phyloP scores from a whole-genome alignment of 2,888 invertebrate species.

The Cyclophora albipunctata region DNA sequence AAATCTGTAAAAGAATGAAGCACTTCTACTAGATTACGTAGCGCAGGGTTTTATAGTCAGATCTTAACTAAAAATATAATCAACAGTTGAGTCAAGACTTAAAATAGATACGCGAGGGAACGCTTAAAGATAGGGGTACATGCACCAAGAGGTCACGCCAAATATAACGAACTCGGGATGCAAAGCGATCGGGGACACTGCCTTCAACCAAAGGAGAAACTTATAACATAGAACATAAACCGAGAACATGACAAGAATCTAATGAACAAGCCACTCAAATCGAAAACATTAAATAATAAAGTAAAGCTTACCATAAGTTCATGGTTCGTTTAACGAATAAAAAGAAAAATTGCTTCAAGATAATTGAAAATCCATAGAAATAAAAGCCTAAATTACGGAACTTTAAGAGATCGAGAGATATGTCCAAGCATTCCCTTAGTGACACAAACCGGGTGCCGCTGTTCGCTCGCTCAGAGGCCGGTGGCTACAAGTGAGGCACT shows the following conservation, averaged over 20 bases:
- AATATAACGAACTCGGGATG: slow-evolving; percentile 58
- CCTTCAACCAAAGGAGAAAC: slow-evolving; percentile 70
- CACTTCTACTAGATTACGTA: slow-evolving; percentile 52
- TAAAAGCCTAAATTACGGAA: slow-evolving; percentile 40
- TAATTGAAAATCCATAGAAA: slow-evolving; percentile 37
- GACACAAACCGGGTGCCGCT: slow-evolving; percentile 44
- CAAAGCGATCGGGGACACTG: slow-evolving; percentile 76
- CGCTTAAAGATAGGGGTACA: slow-evolving; percentile 59
- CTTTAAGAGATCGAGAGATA: slow-evolving; percentile 35
- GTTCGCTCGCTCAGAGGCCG: slow-evolving; percentile 27
- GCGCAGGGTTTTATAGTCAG: slow-evolving; percentile 38
- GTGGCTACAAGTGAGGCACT: slow-evolving; percentile 3
- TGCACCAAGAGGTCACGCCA: slow-evolving; percentile 77
- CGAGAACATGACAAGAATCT: slow-evolving; percentile 54
- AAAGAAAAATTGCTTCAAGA: slow-evolving; percentile 38
- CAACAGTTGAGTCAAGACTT: slow-evolving; percentile 34
- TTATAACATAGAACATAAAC: slow-evolving; percentile 27
- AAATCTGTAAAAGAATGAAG: slow-evolving; percentile 54
- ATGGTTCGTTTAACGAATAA: slow-evolving; percentile 44
- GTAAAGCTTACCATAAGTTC: slow-evolving; percentile 54
- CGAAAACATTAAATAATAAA: slow-evolving; percentile 37
- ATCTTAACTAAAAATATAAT: slow-evolving; percentile 38
- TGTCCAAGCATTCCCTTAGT: slow-evolving; percentile 52
- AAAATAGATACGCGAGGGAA: slow-evolving; percentile 33
- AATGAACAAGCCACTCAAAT: slow-evolving; percentile 47